A percentile compares a stretch with the other conserved stretches of the same genome.
Evolutionary conservation across 2,888 invertebrate species (phyloP).

Genomic region (Stictocephala bisonia): DNA sequence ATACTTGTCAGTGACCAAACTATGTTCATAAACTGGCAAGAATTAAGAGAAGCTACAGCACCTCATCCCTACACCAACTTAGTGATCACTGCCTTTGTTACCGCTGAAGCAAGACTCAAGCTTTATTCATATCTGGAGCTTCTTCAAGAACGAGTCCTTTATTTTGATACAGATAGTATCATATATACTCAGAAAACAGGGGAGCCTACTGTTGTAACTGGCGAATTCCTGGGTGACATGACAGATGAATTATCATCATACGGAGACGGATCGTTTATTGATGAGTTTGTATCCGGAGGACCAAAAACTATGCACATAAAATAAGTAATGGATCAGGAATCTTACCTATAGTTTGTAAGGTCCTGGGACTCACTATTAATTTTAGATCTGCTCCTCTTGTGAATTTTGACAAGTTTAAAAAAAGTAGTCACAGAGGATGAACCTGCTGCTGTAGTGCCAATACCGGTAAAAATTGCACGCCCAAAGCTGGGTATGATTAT

Average conservation of each 20-base stretch:
- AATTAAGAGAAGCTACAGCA: not conserved
- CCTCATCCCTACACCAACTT: constrained; percentile 55
- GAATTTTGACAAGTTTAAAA: not conserved
- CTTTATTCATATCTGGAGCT: constrained; percentile 61
- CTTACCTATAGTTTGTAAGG: constrained; percentile 10
- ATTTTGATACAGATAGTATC: constrained; percentile 63
- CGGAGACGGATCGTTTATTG: constrained; percentile 59
- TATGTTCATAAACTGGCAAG: constrained; percentile 7
- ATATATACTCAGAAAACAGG: constrained; percentile 55
- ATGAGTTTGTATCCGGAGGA: constrained; percentile 61
- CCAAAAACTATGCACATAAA: constrained; percentile 62
- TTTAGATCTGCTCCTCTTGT: not conserved
- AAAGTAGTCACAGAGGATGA: not conserved
- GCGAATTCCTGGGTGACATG: constrained; percentile 61
- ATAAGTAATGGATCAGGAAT: constrained; percentile 40
- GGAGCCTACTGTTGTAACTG: constrained; percentile 53
- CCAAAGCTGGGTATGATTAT: constrained; percentile 4
- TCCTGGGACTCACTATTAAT: constrained; percentile 1
- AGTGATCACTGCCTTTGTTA: constrained; percentile 63
- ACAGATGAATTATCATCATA: constrained; percentile 61
- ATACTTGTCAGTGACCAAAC: not conserved
- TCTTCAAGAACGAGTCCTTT: constrained; percentile 60
- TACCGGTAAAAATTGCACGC: constrained; percentile 1
- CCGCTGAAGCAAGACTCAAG: constrained; percentile 61
- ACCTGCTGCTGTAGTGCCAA: not conserved